Evolutionary conservation across 2,888 invertebrate species (phyloP).

Genomic region (Neocrepidodera transversa): DNA sequence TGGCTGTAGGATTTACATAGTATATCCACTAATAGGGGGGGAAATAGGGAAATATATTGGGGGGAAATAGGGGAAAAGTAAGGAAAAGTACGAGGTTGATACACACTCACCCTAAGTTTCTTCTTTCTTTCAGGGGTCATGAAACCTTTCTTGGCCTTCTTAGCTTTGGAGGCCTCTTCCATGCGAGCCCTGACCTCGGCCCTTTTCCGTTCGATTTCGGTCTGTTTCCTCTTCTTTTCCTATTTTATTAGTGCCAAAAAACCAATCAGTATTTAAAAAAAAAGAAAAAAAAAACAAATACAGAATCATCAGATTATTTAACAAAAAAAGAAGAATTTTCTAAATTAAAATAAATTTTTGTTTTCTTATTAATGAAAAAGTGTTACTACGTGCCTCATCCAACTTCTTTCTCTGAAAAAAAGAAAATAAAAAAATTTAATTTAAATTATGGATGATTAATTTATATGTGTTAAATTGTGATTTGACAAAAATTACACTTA

Average conservation of each 20-base stretch:
- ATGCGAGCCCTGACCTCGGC: conserved; percentile 98
- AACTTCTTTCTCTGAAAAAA: conserved; percentile 78
- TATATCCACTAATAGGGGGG: too few species aligned
- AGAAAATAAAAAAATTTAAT: conserved; percentile 44
- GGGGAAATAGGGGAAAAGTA: too few species aligned
- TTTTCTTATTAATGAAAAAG: conserved; percentile 30
- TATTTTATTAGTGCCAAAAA: conserved; percentile 57
- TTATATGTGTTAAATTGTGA: too few species aligned
- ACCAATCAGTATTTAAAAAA: conserved; percentile 3
- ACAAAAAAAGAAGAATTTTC: conserved; percentile 9
- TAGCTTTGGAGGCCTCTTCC: conserved; percentile 98
- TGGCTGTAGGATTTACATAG: too few species aligned
- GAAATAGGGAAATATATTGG: too few species aligned
- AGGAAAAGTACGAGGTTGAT: too few species aligned
- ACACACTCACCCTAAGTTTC: conserved; percentile 94
- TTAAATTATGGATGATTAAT: too few species aligned
- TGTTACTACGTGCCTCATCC: conserved; percentile 82
- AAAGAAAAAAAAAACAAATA: neutral
- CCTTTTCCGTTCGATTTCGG: conserved; percentile 97
- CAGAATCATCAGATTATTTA: neutral
- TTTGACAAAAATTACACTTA: too few species aligned
- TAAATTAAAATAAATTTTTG: neutral
- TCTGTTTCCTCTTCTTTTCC: conserved; percentile 98
- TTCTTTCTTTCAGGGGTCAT: conserved; percentile 99
- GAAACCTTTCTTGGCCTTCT: conserved; percentile 99